Evolutionary conservation across 2,888 invertebrate genomes (phyloP), one percentile per base, ranked within the genome.

Genomic region (Torymus auratus): DNA sequence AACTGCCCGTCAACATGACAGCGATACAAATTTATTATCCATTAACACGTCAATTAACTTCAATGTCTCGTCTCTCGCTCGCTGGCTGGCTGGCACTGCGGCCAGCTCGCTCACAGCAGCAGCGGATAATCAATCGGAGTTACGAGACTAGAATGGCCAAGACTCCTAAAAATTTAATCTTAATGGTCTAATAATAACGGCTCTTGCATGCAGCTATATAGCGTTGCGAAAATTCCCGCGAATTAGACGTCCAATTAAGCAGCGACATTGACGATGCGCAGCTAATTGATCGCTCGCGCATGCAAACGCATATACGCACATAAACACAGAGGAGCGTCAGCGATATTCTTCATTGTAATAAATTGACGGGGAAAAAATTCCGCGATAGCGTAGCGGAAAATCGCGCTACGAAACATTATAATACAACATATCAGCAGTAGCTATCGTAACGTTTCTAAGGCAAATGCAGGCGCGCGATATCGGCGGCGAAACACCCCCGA

Each of bases 31-130:
- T 88, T 89, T 87, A 88, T 88, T 87, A 87, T 88, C 88, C 87
- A 89, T 88, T 88, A 88, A 87, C 87, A 85, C 86, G 85, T 85
- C 88, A 86, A 88, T 89, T 88, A 88, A 87, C 86, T 87, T 85
- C 84, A 84, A 84, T 86, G 86, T 87, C 74, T 78, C 71, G 60
- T 41, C 56, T 67, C 82, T 82, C 83, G 81, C 75, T 81, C 70
- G 60, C 73, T 41, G 5, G 41, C 7, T 41, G 41, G 71, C 67
- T 15, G 64, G 72, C 23, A 13, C 17, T 13, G 20, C 2, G 76
- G 58, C 65, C 41, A 41, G 69, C 67, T 15, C 67, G 69, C 23
- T 14, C 65, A 12, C 11, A 23, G 20, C 11, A 78, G 41, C 72
- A 71, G 68, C 77, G 78, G 76, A 80, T 78, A 79, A 80, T 81